Evolutionary conservation across 2,888 invertebrate genomes (phyloP), one percentile per base, ranked within the genome.

Genomic region (Rhamphomyia laevipes): DNA sequence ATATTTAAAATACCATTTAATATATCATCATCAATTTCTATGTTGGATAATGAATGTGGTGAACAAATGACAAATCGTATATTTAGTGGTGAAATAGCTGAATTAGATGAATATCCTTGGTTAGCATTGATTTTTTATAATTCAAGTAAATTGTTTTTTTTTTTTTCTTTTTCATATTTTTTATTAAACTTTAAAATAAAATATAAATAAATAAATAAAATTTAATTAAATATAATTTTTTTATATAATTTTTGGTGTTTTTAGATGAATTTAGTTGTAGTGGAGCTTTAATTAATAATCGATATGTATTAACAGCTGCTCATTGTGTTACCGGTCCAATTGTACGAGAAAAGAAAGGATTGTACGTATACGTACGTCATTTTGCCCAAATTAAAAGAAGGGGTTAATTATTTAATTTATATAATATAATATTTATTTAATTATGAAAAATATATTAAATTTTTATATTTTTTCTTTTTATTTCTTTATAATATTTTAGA

Each of bases 101-200:
- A 78, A n/a, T 59, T 78, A 6, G 78, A 78, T 49, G 81, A 81
- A 58, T 80, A 77, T 61, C 79, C 80, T 0, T 81, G 81, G 81
- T 73, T 79, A 73, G 76, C 75, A 0, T 56, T 79, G 18, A 54
- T 80, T 46, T 77, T 78, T 47, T 80, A 80, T 55, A 68, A 71
- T 31, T 73, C 74, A 53, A 63, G 77, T 77, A 60, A 61, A 27
- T 5, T 5, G 42, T 31, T 31, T 42, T 47, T 31, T 21, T 21
- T 21, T 21, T 5, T 21, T 21, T 21, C 21, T 21, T 21, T 21
- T 21, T 21, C 3, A 4, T 21, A 21, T 21, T 21, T 21, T 21
- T 21, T 21, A 4, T 21, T 21, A 21, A 21, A 21, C 21, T 21
- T 4, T 5, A 27, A 27, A 27, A 27, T 27, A 41, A 21, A 18